Percentiles rank a stretch among this genome's conserved stretches.
Evolutionary conservation across 2,797 vertebrate species (phyloP).

Genomic region (Dendrocincla tyrannina): DNA sequence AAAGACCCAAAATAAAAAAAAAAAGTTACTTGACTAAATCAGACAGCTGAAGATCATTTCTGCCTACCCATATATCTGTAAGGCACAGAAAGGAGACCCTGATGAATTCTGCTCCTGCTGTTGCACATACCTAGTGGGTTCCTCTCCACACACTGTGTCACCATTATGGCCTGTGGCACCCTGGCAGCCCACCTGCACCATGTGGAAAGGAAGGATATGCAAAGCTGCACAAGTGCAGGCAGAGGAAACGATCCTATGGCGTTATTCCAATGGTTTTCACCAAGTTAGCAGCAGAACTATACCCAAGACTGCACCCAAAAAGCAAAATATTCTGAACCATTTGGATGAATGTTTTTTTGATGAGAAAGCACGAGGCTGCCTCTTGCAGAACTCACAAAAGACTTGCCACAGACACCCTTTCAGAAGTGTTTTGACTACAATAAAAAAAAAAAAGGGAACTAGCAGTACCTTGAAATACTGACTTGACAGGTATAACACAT

Average conservation of each 20-base stretch:
- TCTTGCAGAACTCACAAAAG: background rate
- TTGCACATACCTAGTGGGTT: background rate
- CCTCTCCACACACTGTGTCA: background rate
- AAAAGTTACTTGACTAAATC: background rate
- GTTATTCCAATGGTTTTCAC: background rate
- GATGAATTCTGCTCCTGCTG: background rate
- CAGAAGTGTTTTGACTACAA: background rate
- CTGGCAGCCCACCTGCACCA: background rate
- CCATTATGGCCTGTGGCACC: background rate
- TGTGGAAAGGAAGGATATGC: background rate
- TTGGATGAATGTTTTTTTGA: background rate
- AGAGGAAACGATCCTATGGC: background rate
- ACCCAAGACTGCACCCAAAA: background rate
- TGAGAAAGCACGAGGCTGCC: background rate
- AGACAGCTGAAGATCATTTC: background rate
- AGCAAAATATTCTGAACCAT: background rate
- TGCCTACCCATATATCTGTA: rapidly evolving
- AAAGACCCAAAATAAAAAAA: background rate
- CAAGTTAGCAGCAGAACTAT: background rate
- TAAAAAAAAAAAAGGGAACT: background rate
- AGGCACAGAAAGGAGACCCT: background rate
- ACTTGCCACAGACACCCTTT: background rate
- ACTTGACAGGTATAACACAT: background rate
- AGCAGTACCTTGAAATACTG: background rate
- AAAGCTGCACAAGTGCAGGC: background rate